Evolutionary conservation across 2,888 invertebrate species (phyloP), one percentile per base, ranked within the genome.

Genomic region (Caenorhabditis wallacei): DNA sequence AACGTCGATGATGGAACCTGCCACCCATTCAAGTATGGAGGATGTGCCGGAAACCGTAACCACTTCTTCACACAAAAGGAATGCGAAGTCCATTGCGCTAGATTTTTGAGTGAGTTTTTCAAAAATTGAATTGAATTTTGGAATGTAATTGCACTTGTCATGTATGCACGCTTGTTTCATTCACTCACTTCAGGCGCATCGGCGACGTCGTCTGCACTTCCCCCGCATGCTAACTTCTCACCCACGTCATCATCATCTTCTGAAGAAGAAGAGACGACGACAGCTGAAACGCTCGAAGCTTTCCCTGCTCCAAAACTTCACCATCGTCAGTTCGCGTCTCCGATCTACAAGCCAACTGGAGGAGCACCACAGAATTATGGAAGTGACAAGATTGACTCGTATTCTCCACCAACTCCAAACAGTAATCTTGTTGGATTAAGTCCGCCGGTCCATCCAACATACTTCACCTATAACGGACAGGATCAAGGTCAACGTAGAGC

Each of bases 11-110:
- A 86, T 37, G 89, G 88, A 40, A 82, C 84, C 16, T 92, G 92
- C 72, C 90, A 90, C 59, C 85, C 89, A 24, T 92, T 92, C 89
- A 86, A 87, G 64, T 92, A 92, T 84, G 90, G 90, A 56, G 91
- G 91, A 56, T 91, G 91, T 71, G 90, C 88, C 40, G 91, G 91
- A 51, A 91, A 91, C 81, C 87, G 89, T 24, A 92, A 92, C 72
- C 92, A 92, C 79, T 92, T 92, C 87, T 92, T 89, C 87, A 87
- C 92, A 3, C 85, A 86, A 46, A 86, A 87, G 46, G 92, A 92
- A 82, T 92, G 92, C 82, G 88, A 90, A 76, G 89, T 92, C 48
- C 92, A 92, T 74, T 92, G 92, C 64, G 90, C 89, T 10, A 82
- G 92, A 53, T 92, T 92, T 87, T 72, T 86, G 18, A 84, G 91